Evolutionary conservation across 2,888 invertebrate species (phyloP).

Genomic region (Drosophila imparisetae): DNA sequence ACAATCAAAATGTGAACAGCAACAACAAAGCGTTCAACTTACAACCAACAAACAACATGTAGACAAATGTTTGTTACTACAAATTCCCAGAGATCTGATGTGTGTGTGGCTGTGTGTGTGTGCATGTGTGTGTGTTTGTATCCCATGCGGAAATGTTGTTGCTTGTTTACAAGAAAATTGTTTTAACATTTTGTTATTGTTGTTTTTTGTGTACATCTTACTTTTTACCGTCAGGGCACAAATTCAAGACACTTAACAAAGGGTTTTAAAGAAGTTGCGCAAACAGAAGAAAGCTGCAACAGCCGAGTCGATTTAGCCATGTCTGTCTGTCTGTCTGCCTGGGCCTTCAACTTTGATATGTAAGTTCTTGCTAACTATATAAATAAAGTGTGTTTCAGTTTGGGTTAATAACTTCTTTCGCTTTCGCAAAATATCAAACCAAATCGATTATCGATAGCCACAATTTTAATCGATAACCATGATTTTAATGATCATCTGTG

Average conservation of each 20-base stretch:
- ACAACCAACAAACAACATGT: slow-evolving; percentile 49
- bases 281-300: neutral
- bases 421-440: neutral
- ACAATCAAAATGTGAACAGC: slow-evolving; percentile 5
- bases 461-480: neutral
- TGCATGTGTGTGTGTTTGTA: slow-evolving; percentile 10
- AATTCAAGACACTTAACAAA: neutral
- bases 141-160: slow-evolving; percentile 59
- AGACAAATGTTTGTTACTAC: slow-evolving; percentile 43
- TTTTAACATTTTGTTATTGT: slow-evolving; percentile 53
- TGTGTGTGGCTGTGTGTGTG: slow-evolving; percentile 13
- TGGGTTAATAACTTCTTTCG: neutral
- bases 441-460: neutral
- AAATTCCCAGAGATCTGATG: slow-evolving; percentile 54
- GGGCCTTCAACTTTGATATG: neutral
- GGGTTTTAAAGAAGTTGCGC: neutral
- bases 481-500: neutral
- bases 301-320: neutral
- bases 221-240: neutral
- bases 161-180: slow-evolving; percentile 63
- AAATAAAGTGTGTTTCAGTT: neutral
- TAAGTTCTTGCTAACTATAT: neutral
- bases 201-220: neutral
- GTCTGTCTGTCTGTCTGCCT: neutral
- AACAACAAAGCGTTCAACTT: slow-evolving; percentile 25